Evolutionary conservation across 2,113 vertebrate genomes (phyloP), one percentile per base, ranked within the genome.

Genomic region (Silurus meridionalis): DNA sequence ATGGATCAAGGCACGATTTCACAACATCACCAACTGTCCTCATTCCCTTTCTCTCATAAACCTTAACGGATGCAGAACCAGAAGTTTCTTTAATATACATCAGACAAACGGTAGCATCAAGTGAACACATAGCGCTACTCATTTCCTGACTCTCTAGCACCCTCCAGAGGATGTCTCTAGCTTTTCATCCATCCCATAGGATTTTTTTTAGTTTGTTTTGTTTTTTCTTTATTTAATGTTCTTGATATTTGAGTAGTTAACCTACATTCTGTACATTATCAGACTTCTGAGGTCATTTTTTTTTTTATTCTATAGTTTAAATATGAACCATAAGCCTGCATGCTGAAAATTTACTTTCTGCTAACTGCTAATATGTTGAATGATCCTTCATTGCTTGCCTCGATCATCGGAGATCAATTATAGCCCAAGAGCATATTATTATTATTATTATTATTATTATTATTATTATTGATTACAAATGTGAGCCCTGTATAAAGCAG

Each of bases 131-230:
- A 63, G 23, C 46, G 37, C 61, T 67, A 69, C 64, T 77, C 23
- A n/a, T 69, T 85, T 79, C 61, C 23, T 83, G 55, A 66, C 57
- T 83, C 86, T 89, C 50, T 85, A 80, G 83, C 86, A 87, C 86
- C 83, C 86, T 60, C 88, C n/a, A 83, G 88, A 79, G 85, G 74
- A 58, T 87, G 79, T 86, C 67, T 86, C 71, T 83, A 83, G 80
- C 80, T 82, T 48, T 58, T 85, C 63, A 78, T 28, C 71, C 82
- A 85, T 83, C 61, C 28, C 17, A 28, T 74, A 85, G 69, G 66
- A 77, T 80, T 50, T 75, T 85, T 63, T 69, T 83, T 37, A 2
- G 37, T 37, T 37, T 37, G 37, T 37, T 37, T 37, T 37, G 37
- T 10, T 19, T n/a, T 7, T 77, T 6, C 21, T 48, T 48, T 83